Conservation (phyloP, 1,140 invertebrate genomes). For the Pseudobourletiella spinata region DNA sequence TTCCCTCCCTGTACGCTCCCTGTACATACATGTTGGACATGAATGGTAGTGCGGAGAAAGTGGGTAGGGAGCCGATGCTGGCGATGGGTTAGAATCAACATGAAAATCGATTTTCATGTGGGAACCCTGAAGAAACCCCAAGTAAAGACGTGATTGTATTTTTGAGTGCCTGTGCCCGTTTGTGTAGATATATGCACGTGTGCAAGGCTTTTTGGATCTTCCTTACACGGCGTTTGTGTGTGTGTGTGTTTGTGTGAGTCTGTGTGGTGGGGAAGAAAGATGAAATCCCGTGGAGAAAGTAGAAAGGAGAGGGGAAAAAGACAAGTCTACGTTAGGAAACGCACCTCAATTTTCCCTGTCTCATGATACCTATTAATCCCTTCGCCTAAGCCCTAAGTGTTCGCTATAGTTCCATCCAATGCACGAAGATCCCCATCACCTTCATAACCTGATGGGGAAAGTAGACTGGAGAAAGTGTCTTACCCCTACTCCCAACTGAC, state of each 20-base stretch:
- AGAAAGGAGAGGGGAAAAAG: neutral
- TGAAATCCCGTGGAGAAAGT: neutral
- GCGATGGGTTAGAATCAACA: slow-evolving; percentile 6
- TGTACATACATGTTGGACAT: neutral
- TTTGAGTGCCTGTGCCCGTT: slow-evolving; percentile 11
- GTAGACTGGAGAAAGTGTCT: no score
- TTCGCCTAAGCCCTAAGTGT: slow-evolving; percentile 16
- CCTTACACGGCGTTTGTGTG: no score
- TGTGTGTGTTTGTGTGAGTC: neutral
- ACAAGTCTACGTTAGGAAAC: neutral
- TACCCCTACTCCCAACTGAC: no score
- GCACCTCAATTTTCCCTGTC: neutral
- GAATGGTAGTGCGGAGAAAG: slow-evolving; percentile 5
- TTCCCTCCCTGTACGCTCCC: neutral
- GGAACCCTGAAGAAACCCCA: slow-evolving; percentile 10
- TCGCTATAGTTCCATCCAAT: neutral
- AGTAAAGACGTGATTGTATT: slow-evolving; percentile 24
- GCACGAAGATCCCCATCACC: neutral
- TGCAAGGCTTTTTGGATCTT: no score
- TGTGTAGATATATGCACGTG: slow-evolving; percentile 1
- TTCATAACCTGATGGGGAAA: no score
- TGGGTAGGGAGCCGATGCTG: slow-evolving; percentile 10
- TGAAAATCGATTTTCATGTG: slow-evolving; percentile 22
- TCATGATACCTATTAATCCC: slow-evolving; percentile 28
- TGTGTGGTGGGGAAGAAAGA: neutral